These are phyloP conservation scores for Tribolium madens DNA, from an alignment of 1,140 invertebrate genomes.

Conservation along the genomic window DNA sequence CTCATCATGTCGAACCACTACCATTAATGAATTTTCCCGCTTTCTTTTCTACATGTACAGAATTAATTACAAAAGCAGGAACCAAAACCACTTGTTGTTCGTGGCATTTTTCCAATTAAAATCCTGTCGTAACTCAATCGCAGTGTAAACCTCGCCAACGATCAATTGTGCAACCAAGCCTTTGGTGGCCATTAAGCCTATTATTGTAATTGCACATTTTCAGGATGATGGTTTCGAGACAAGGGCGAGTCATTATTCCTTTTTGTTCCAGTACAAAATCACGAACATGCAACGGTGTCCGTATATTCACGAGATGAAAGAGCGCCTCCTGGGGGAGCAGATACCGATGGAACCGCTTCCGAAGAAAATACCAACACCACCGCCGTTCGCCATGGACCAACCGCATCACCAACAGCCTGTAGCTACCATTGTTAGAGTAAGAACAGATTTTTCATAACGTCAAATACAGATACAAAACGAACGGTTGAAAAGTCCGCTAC, in stretches of 20 bases:
- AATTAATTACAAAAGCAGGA: not conserved
- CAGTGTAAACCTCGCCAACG: not conserved
- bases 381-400: constrained; percentile 69
- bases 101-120: not conserved
- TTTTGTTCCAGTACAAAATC: constrained; percentile 60
- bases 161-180: constrained; percentile 26
- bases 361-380: constrained; percentile 60
- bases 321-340: constrained; percentile 77
- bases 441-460: not conserved
- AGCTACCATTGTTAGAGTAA: constrained; percentile 88
- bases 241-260: not conserved
- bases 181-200: not conserved
- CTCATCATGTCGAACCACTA: not conserved
- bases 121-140: not conserved
- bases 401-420: constrained; percentile 75
- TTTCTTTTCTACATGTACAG: not conserved
- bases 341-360: constrained; percentile 61
- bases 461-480: too few relatives aligned
- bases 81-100: not conserved
- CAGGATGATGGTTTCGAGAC: not conserved
- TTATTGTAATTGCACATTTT: constrained; percentile 19
- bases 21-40: not conserved
- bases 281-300: constrained; percentile 86
- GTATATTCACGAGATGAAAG: constrained; percentile 92
- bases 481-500: too few relatives aligned